These are phyloP conservation scores for Eupithecia subfuscata DNA, from an alignment of 2,888 invertebrate species.

Conservation along the genomic window DNA sequence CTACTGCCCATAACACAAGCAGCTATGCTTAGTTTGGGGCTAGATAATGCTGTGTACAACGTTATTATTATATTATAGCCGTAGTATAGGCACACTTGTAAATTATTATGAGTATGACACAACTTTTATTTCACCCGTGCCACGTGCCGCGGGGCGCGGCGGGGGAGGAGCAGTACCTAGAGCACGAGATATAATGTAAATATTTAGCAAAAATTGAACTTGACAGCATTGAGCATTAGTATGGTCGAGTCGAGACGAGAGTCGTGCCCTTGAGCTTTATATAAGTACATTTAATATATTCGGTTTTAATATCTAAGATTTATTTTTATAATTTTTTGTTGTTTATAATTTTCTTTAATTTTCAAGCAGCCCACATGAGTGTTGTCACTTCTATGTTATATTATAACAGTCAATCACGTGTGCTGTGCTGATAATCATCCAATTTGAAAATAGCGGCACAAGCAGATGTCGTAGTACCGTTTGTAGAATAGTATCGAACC, in stretches of 20 bases:
- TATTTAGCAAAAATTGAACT: not conserved
- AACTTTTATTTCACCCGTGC: not conserved
- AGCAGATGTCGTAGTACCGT: too few species aligned
- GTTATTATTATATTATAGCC: too few species aligned
- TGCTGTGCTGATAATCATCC: not conserved
- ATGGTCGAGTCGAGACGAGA: too few species aligned
- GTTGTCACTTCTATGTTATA: not conserved
- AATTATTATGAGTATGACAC: not conserved
- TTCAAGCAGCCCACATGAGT: not conserved
- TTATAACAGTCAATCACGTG: not conserved
- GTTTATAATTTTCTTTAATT: not conserved
- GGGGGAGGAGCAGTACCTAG: too few species aligned
- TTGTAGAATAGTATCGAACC: not conserved
- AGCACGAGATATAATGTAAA: not conserved
- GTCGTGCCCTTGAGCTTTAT: too few species aligned
- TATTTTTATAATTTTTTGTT: too few species aligned
- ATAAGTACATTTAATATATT: too few species aligned
- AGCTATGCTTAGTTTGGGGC: too few species aligned
- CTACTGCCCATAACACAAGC: too few species aligned
- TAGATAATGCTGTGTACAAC: too few species aligned
- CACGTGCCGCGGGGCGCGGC: too few species aligned
- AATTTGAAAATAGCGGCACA: not conserved
- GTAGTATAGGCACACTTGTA: not conserved
- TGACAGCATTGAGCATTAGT: not conserved
- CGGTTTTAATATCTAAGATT: too few species aligned